Percentiles rank a stretch among this genome's conserved stretches.
These are phyloP conservation scores for Bradynema listronoti DNA, from an alignment of 1,140 invertebrate genomes.

Conservation along the genomic window DNA sequence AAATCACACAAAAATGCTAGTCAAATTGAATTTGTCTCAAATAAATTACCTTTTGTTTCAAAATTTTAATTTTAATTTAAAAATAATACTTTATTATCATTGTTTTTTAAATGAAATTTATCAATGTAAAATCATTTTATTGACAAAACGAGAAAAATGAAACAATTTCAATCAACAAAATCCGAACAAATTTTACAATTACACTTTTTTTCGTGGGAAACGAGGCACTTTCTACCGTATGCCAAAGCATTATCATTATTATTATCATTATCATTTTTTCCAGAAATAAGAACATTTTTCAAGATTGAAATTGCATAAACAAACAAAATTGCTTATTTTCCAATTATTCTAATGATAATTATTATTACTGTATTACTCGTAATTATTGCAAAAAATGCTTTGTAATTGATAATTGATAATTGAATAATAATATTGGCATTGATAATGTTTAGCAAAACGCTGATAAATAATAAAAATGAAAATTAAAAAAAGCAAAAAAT, in stretches of 20 bases:
- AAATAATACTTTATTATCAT: not conserved
- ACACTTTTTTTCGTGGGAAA: not conserved
- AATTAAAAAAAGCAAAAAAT: not conserved
- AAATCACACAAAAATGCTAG: not conserved
- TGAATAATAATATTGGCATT: not conserved
- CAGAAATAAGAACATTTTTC: not conserved
- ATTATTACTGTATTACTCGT: no score
- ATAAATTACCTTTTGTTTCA: not conserved
- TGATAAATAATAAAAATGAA: not conserved
- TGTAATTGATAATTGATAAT: not conserved
- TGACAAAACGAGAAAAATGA: not conserved
- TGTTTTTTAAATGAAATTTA: not conserved
- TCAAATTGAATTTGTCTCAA: conserved; percentile 1
- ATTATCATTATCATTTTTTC: not conserved
- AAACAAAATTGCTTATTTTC: not conserved
- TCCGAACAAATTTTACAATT: no score
- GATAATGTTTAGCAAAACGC: not conserved
- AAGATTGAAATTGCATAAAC: not conserved
- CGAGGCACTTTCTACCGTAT: not conserved
- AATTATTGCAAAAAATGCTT: no score
- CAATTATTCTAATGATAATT: not conserved
- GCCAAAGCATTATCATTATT: not conserved
- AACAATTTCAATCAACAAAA: not conserved
- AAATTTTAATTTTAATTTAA: not conserved
- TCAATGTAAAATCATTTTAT: not conserved